These are phyloP conservation scores for Lagothrix lagotricha DNA, from an alignment of 2,797 vertebrate genomes.

Conservation along the genomic window DNA sequence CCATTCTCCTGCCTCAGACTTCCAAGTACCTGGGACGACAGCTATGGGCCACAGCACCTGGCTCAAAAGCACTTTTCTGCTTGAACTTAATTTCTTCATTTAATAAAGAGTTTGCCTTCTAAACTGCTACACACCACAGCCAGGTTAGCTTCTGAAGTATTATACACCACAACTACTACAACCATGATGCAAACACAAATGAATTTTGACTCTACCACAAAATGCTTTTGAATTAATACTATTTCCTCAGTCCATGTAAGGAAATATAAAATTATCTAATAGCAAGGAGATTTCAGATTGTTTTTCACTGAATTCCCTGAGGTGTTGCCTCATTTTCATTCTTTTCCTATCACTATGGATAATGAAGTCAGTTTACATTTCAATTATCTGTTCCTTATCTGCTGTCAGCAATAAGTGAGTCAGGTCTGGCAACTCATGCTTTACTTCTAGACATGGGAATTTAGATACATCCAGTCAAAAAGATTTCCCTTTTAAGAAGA, in stretches of 20 bases:
- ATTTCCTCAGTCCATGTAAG: not conserved
- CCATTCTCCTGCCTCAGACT: not conserved
- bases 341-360: not conserved
- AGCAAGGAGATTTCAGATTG: constrained; percentile 2
- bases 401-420: not conserved
- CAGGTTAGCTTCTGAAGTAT: too few species aligned
- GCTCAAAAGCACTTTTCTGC: not conserved
- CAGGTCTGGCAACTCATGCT: not conserved
- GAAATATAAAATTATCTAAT: not conserved
- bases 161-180: not conserved
- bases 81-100: constrained; percentile 30
- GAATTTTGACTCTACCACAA: constrained; percentile 10
- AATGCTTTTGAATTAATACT: not conserved
- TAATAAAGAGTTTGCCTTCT: not conserved
- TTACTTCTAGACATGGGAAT: constrained; percentile 5
- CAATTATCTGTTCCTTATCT: not conserved
- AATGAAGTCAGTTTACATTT: not conserved
- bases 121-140: not conserved
- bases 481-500: not conserved
- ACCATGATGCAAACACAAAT: not conserved
- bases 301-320: constrained; percentile 13
- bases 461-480: not conserved
- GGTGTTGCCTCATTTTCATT: not conserved
- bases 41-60: not conserved
- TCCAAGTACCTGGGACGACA: not conserved